Conservation (phyloP, 2,113 vertebrate genomes). For the Tympanuchus pallidicinctus region DNA sequence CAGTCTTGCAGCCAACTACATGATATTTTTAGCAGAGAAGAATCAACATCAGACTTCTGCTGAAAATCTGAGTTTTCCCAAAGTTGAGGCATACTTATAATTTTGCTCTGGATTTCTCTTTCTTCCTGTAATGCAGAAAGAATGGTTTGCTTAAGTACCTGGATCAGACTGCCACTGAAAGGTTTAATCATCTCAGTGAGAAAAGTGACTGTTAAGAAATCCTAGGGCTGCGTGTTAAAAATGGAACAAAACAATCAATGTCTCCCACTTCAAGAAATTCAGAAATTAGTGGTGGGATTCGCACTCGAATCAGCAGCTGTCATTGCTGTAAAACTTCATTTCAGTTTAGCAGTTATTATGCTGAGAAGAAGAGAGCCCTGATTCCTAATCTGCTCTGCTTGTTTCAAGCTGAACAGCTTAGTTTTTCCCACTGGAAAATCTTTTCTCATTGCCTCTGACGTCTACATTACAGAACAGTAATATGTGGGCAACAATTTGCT, state of each 20-base stretch:
- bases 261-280: not conserved
- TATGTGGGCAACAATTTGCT: not conserved
- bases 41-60: not conserved
- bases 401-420: not conserved
- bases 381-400: not conserved
- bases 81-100: not conserved
- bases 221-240: not conserved
- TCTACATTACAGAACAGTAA: not conserved
- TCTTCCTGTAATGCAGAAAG: not conserved
- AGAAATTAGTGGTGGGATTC: not conserved
- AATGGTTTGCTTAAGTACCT: not conserved
- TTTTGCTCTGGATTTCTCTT: not conserved
- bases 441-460: not conserved
- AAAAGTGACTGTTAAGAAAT: not conserved
- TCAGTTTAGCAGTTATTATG: not conserved
- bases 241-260: not conserved
- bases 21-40: not conserved
- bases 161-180: not conserved
- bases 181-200: not conserved
- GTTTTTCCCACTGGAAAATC: not conserved
- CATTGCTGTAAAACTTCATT: not conserved
- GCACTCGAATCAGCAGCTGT: not conserved
- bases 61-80: not conserved
- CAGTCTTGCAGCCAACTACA: not conserved
- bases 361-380: not conserved